phyloP scores from a whole-genome alignment of 1,140 invertebrate species.

The Kradibia gibbosae region DNA sequence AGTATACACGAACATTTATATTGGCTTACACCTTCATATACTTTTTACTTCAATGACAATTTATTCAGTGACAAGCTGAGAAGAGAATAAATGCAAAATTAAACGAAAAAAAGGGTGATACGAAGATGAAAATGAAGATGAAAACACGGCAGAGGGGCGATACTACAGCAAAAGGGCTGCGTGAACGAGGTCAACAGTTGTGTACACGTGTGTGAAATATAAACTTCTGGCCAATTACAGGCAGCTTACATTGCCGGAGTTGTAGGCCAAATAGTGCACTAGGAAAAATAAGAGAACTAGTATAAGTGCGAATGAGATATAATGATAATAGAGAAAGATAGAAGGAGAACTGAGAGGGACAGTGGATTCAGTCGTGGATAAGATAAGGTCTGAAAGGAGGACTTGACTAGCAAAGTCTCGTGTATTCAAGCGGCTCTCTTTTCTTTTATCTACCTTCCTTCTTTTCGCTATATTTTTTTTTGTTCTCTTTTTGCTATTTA shows the following conservation, averaged over 20 bases:
- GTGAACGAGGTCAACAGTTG: slow-evolving; percentile 20
- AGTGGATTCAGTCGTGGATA: slow-evolving; percentile 52
- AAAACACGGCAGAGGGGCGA: background rate
- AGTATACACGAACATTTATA: background rate
- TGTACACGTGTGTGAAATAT: slow-evolving; percentile 1
- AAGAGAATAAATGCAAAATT: slow-evolving; percentile 1
- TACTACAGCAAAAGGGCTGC: too few relatives aligned
- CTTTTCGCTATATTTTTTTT: slow-evolving; percentile 3
- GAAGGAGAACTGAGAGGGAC: slow-evolving; percentile 44
- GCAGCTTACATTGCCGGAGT: slow-evolving; percentile 58
- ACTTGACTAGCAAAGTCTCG: slow-evolving; percentile 44
- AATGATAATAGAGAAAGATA: background rate
- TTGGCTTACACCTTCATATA: background rate
- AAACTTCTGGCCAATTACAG: slow-evolving; percentile 33
- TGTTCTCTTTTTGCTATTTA: background rate
- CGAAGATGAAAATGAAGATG: background rate
- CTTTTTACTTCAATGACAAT: background rate
- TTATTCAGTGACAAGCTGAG: background rate
- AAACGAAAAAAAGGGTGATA: background rate
- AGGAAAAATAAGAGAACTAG: background rate
- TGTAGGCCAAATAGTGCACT: slow-evolving; percentile 51
- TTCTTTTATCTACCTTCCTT: background rate
- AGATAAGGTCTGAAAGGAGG: slow-evolving; percentile 64
- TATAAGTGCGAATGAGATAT: slow-evolving; percentile 31
- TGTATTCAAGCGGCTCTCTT: background rate